These are phyloP conservation scores for Typhlomys cinereus DNA, from an alignment of 2,113 vertebrate species.

Conservation along the genomic window DNA sequence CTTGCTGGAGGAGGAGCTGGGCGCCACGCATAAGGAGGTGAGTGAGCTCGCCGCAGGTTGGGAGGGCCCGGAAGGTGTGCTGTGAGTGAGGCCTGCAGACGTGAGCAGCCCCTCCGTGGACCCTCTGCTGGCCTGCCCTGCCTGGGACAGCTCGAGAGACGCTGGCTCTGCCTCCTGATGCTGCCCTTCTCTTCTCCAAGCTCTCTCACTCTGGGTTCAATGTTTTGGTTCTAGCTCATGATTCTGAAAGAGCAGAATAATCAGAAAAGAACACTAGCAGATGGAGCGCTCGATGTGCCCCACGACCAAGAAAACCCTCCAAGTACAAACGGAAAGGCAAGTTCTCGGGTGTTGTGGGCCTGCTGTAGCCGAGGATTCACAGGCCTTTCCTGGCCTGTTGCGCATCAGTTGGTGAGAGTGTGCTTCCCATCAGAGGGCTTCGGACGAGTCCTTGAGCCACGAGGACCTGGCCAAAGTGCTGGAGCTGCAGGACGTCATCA, in stretches of 20 bases:
- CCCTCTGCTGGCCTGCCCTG: rapidly evolving
- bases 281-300: constrained; percentile 90
- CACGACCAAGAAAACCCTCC: constrained; percentile 90
- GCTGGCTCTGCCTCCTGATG: constrained; percentile 1
- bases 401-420: too few relatives aligned
- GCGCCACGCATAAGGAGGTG: constrained; percentile 96
- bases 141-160: neutral
- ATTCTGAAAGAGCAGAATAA: constrained; percentile 95
- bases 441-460: constrained; percentile 91
- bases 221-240: constrained; percentile 87
- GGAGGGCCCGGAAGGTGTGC: too few relatives aligned
- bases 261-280: constrained; percentile 91
- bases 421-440: constrained; percentile 87
- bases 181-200: constrained; percentile 48
- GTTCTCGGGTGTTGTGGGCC: neutral
- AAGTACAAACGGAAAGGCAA: constrained; percentile 95
- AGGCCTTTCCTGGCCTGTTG: too few relatives aligned
- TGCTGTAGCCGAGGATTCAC: too few relatives aligned
- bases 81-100: neutral
- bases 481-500: constrained; percentile 95
- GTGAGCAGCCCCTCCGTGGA: too few relatives aligned
- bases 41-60: constrained; percentile 83
- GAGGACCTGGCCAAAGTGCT: constrained; percentile 91
- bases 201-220: neutral
- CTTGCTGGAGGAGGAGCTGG: constrained; percentile 94